Evolutionary conservation across 30 jellyfish, hydroid and myxozoan genomes (phyloP).

Genomic region (Aurelia sp.): DNA sequence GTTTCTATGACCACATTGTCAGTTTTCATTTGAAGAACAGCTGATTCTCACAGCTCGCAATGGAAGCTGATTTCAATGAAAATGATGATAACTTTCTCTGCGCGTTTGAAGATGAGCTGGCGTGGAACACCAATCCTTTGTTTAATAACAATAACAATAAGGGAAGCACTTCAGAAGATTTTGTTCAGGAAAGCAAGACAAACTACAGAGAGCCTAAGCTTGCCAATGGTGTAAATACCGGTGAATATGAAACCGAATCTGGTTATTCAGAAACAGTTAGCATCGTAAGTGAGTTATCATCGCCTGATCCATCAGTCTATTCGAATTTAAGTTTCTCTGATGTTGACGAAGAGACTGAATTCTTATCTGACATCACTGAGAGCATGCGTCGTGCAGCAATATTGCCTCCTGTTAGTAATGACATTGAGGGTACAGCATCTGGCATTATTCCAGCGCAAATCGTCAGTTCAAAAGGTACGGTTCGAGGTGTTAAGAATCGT

Average conservation of each 20-base stretch:
- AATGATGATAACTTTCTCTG: slow-evolving; percentile 17
- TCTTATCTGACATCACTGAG: slow-evolving; percentile 6
- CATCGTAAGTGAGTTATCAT: slow-evolving; percentile 48
- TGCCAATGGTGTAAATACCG: background rate
- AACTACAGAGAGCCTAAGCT: background rate
- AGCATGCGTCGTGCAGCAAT: slow-evolving; percentile 35
- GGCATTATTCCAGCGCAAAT: slow-evolving; percentile 45
- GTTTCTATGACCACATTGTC: no score
- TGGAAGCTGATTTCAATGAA: slow-evolving; percentile 60
- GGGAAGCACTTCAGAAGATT: background rate
- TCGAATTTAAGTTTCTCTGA: slow-evolving; percentile 27
- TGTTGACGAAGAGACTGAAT: slow-evolving; percentile 21
- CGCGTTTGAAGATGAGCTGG: slow-evolving; percentile 18
- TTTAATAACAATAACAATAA: slow-evolving; percentile 4
- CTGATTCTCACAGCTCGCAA: slow-evolving; percentile 9
- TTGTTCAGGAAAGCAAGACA: background rate
- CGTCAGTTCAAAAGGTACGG: slow-evolving; percentile 83
- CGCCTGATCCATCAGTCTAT: slow-evolving; percentile 35
- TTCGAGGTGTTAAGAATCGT: slow-evolving; percentile 88
- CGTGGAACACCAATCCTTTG: slow-evolving; percentile 60
- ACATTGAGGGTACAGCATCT: background rate
- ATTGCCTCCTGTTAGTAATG: background rate
- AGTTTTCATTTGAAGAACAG: slow-evolving; percentile 14
- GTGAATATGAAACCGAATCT: slow-evolving; percentile 67
- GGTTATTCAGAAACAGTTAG: slow-evolving; percentile 68